Percentiles rank a stretch among this genome's conserved stretches.
Evolutionary conservation across 2,113 vertebrate genomes (phyloP).

Genomic region (Laticauda laticaudata): DNA sequence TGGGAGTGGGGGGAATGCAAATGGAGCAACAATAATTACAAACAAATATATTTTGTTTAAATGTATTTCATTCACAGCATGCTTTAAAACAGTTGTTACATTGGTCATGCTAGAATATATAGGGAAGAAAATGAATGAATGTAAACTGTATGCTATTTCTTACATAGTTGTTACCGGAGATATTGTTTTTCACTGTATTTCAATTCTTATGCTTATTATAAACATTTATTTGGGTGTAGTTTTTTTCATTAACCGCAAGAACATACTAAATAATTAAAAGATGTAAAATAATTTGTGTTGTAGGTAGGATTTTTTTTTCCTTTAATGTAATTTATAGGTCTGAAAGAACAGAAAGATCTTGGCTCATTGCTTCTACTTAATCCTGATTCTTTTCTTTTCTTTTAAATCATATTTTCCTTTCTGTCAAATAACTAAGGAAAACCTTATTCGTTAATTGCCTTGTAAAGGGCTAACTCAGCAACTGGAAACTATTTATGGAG

Average conservation of each 20-base stretch:
- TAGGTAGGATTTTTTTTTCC: not conserved
- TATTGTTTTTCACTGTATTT: not conserved
- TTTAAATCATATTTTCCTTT: not conserved
- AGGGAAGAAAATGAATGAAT: not conserved
- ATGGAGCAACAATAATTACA: not conserved
- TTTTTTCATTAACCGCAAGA: not conserved
- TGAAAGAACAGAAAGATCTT: not conserved
- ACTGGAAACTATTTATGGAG: not conserved
- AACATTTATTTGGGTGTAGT: not conserved
- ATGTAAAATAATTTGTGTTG: not conserved
- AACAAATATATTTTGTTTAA: not conserved
- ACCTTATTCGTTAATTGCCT: not conserved
- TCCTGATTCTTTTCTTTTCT: not conserved
- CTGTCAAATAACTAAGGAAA: not conserved
- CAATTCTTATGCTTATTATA: not conserved
- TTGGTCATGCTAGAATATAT: not conserved
- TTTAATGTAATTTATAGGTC: not conserved
- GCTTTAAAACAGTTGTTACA: not conserved
- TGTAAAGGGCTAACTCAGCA: not conserved
- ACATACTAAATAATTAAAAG: not conserved
- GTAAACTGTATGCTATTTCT: not conserved
- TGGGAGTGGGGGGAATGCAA: not conserved
- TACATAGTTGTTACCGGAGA: not conserved
- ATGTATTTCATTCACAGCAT: not conserved
- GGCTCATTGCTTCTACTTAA: not conserved